Conservation (phyloP, 2,797 vertebrate genomes). For the Hypotaenidia philippensis region DNA sequence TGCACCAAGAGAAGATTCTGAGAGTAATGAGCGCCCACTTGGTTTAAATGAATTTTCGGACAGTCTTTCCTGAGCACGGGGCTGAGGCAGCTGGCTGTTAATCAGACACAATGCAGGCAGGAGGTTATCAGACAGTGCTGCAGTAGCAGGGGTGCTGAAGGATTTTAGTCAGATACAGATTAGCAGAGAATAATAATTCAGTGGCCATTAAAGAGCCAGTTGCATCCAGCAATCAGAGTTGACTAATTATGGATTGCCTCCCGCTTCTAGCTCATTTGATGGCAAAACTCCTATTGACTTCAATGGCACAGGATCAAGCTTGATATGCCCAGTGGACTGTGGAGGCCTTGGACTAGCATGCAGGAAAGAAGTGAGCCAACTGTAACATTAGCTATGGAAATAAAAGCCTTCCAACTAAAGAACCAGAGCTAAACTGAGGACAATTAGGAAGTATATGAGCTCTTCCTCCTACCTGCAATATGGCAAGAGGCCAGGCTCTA, state of each 20-base stretch:
- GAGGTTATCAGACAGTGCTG: neutral
- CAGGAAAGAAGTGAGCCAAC: neutral
- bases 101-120: rapidly evolving
- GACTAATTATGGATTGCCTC: conserved; percentile 40
- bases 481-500: neutral
- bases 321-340: neutral
- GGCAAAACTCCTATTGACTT: conserved; percentile 14
- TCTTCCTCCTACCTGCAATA: neutral
- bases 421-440: neutral
- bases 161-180: neutral
- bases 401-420: neutral
- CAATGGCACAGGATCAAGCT: neutral
- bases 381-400: neutral
- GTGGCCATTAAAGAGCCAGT: neutral
- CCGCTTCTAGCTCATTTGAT: neutral
- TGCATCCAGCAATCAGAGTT: neutral
- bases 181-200: conserved; percentile 26
- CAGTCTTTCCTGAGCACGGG: neutral
- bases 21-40: neutral
- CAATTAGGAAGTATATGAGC: neutral
- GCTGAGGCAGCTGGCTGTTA: neutral
- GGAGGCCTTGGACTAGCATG: neutral
- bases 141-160: rapidly evolving
- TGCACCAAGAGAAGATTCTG: neutral
- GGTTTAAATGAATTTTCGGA: conserved; percentile 13